Evolutionary conservation across 2,888 invertebrate species (phyloP), one percentile per base, ranked within the genome.

Genomic region (Agelastica alni): DNA sequence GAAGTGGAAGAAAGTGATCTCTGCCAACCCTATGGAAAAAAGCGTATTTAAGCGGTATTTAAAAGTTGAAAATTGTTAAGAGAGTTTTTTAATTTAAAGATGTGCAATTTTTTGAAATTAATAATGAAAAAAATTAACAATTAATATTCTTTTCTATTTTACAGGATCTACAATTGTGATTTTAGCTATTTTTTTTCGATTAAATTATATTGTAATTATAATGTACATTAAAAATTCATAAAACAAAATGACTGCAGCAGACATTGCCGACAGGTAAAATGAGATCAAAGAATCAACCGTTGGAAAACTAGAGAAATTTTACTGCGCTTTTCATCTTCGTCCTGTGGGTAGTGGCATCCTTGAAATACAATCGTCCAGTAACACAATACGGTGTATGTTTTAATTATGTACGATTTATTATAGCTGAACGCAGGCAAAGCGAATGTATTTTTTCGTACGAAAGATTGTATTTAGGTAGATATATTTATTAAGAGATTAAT

Each of bases 361-460:
- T 48, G 53, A 53, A 53, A 48, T 53, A 37, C 43, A 53, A 53
- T 48, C 48, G 43, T 28, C 43, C 31, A 36, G 43, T 34, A 48
- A 53, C 30, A 48, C 43, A 43, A 48, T 36, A 48, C 53, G 39
- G 14, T 48, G 30, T 10, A 12, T 31, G 36, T 53, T 37, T 53
- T 43, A 42, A 53, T 53, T 53, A 43, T 39, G 16, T 31, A n/a
- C n/a, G n/a, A n/a, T n/a, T 26, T 13, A 12, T 31, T 12, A 41
- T 28, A 30, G 26, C 44, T 51, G 30, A 14, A 22, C 28, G 13
- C n/a, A 7, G 4, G 2, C 10, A 12, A 3, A 10, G 31, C 7
- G 34, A 16, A 14, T 26, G 10, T 26, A 22, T 43, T 14, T 14
- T 22, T n/a, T 13, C 18, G 17, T 7, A 7, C 2, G 12, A 3